Evolutionary conservation across 2,113 vertebrate species (phyloP).

Genomic region (Macquaria ambigua): DNA sequence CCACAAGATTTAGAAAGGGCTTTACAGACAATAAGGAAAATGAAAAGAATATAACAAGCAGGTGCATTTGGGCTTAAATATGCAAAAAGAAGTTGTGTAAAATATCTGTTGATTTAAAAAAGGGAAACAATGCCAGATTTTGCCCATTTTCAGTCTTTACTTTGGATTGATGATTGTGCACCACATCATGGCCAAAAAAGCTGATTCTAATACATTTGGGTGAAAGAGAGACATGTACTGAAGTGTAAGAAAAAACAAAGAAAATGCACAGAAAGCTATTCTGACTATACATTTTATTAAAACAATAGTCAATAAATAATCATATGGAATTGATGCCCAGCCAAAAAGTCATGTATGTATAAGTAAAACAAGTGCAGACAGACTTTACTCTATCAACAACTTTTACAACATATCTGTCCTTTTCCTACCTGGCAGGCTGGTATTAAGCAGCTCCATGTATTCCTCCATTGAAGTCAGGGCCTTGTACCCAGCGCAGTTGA

Average conservation of each 20-base stretch:
- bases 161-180: not conserved
- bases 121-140: not conserved
- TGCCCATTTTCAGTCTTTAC: not conserved
- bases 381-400: too few species aligned
- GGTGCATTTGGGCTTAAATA: not conserved
- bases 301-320: not conserved
- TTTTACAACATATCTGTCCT: not conserved
- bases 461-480: slow-evolving; percentile 92
- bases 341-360: not conserved
- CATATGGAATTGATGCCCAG: not conserved
- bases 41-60: not conserved
- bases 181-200: not conserved
- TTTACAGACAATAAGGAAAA: not conserved
- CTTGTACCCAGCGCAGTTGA: slow-evolving; percentile 95
- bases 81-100: not conserved
- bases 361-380: not conserved
- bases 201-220: not conserved
- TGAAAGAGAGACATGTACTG: not conserved
- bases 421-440: slow-evolving; percentile 89
- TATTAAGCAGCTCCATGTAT: slow-evolving; percentile 91
- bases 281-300: not conserved
- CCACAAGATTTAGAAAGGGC: not conserved
- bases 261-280: not conserved
- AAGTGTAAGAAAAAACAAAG: not conserved
- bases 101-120: not conserved